Base-by-base conservation (phyloP, 2,888 invertebrate species). In the Drosophila gaucha region DNA sequence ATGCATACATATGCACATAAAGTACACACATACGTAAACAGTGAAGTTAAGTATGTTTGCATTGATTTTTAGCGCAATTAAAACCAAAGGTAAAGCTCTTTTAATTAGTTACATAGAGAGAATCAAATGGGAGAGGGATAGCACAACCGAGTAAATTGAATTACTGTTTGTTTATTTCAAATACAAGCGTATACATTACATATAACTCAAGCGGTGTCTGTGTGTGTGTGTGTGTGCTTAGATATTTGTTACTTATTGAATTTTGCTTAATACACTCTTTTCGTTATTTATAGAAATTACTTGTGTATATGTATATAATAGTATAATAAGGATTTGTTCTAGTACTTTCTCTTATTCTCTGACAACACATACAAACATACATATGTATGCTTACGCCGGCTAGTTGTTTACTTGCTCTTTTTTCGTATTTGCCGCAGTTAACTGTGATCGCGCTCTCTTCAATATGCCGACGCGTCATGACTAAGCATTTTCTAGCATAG, bases 381-480 rank as follows among this genome's bases (percentile, higher is more conserved):
- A n/a, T n/a, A n/a, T n/a, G n/a, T 2, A 8, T n/a, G 16, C 18
- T 4, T 3, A 9, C 28, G 10, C n/a, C 28, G n/a, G 3, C 3
- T 16, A 16, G 12, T 16, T 35, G 6, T 4, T 4, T 8, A 22
- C 1, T 26, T 9, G 9, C 38, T 18, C 38, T 51, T 28, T 30
- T 36, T 9, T n/a, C n/a, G 18, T 28, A 18, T 18, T 41, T 41
- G 4, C n/a, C 3, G 10, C 12, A 12, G 6, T 30, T 24, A 24
- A 16, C 35, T 10, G 18, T 38, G 30, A 38, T 38, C 38, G 14
- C 22, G 8, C 51, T n/a, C 50, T 38, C 20, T 28, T 38, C 20
- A 18, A n/a, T n/a, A 10, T 10, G 58, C 43, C 60, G 43, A 60
- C 22, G 2, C 0, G 6, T 10, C 14, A 22, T 60, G 49, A 33